These are phyloP conservation scores for Serrognathus titanus DNA, from an alignment of 2,888 invertebrate genomes.

Conservation along the genomic window DNA sequence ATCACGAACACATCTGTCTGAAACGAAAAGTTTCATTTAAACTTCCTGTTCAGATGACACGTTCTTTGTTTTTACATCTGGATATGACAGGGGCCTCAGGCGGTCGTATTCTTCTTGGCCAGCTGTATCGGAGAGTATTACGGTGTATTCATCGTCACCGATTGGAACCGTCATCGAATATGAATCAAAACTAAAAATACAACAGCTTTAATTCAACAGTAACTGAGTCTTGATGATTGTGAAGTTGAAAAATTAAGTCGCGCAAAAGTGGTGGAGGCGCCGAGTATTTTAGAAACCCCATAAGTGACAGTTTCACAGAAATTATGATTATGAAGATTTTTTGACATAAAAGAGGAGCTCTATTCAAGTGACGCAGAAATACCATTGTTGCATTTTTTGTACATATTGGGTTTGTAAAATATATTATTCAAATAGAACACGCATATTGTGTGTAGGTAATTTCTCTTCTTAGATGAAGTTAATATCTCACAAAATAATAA, in stretches of 20 bases:
- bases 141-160: conserved; percentile 65
- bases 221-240: background rate
- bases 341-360: too few relatives aligned
- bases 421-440: too few relatives aligned
- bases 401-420: too few relatives aligned
- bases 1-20: conserved; percentile 85
- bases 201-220: conserved; percentile 9
- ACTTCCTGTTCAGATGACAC: conserved; percentile 70
- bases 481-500: too few relatives aligned
- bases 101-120: conserved; percentile 53
- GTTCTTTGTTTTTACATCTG: conserved; percentile 34
- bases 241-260: background rate
- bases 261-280: background rate
- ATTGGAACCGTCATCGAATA: conserved; percentile 76
- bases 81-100: conserved; percentile 40
- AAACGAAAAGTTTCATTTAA: conserved; percentile 58
- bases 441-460: too few relatives aligned
- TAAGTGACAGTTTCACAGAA: too few relatives aligned
- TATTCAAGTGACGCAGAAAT: too few relatives aligned
- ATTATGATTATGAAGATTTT: too few relatives aligned
- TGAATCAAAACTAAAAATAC: conserved; percentile 72
- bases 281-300: too few relatives aligned
- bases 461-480: too few relatives aligned
- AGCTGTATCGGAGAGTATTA: conserved; percentile 45
- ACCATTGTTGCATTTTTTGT: too few relatives aligned